Percentiles rank a stretch among this genome's conserved stretches.
Conservation (phyloP, 2,113 vertebrate genomes). For the Gobiocypris rarus region DNA sequence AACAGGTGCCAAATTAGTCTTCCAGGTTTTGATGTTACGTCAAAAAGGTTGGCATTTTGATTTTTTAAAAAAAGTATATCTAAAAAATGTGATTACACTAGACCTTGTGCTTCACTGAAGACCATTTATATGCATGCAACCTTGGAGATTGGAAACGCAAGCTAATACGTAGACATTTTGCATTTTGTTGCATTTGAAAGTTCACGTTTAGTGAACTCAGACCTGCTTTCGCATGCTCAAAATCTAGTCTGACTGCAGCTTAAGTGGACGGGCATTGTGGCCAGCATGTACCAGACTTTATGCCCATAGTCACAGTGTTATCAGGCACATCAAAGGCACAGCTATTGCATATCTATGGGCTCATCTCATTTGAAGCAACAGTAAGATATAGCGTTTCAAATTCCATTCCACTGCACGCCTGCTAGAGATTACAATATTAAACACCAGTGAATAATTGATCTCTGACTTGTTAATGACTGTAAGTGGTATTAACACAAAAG, state of each 20-base stretch:
- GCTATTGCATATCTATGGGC: neutral
- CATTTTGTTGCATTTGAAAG: neutral
- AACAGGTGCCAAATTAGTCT: too few relatives aligned
- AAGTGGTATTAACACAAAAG: constrained; percentile 1
- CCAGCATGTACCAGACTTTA: neutral
- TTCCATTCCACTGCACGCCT: neutral
- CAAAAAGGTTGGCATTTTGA: neutral
- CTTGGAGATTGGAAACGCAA: neutral
- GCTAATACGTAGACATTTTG: neutral
- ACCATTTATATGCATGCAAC: neutral
- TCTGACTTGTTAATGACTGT: neutral
- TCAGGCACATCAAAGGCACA: neutral
- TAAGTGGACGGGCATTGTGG: neutral
- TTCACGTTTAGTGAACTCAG: constrained; percentile 5
- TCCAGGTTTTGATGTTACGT: too few relatives aligned
- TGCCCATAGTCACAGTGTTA: neutral
- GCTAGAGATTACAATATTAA: constrained; percentile 15
- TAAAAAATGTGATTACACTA: neutral
- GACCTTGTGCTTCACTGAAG: neutral
- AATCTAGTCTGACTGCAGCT: neutral
- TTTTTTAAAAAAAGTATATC: neutral
- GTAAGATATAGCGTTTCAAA: neutral
- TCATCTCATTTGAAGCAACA: neutral
- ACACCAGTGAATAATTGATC: constrained; percentile 4
- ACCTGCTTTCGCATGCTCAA: neutral